Conservation (phyloP, 2,113 vertebrate species). For the Monopterus albus region DNA sequence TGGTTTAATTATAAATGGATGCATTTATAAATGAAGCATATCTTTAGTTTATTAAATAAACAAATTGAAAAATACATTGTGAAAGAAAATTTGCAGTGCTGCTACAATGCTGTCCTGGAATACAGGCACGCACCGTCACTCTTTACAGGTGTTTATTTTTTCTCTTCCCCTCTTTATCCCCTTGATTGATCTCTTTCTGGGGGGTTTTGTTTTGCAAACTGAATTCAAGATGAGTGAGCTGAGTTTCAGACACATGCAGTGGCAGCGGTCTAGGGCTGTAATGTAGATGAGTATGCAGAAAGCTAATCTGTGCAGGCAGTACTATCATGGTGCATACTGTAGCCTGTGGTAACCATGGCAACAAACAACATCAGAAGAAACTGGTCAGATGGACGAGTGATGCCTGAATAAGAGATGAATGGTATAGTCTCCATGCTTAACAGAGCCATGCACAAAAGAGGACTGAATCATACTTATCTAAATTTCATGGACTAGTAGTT, state of each 20-base stretch:
- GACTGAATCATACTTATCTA: constrained; percentile 31
- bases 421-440: constrained; percentile 55
- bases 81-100: no score
- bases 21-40: background rate
- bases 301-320: constrained; percentile 63
- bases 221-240: constrained; percentile 8
- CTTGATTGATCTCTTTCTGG: background rate
- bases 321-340: constrained; percentile 75
- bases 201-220: background rate
- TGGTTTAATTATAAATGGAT: background rate
- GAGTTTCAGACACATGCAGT: constrained; percentile 25
- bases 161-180: no score
- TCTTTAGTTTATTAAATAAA: background rate
- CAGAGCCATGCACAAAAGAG: constrained; percentile 39
- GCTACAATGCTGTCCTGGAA: background rate
- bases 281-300: constrained; percentile 53
- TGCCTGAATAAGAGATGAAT: constrained; percentile 72
- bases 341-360: constrained; percentile 84
- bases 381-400: constrained; percentile 77
- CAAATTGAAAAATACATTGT: no score
- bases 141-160: background rate
- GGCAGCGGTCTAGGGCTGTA: constrained; percentile 26
- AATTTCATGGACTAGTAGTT: constrained; percentile 4
- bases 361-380: constrained; percentile 82
- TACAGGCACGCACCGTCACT: background rate